These are phyloP conservation scores for Drosophila kohkoa DNA, from an alignment of 1,140 invertebrate genomes.

Conservation along the genomic window DNA sequence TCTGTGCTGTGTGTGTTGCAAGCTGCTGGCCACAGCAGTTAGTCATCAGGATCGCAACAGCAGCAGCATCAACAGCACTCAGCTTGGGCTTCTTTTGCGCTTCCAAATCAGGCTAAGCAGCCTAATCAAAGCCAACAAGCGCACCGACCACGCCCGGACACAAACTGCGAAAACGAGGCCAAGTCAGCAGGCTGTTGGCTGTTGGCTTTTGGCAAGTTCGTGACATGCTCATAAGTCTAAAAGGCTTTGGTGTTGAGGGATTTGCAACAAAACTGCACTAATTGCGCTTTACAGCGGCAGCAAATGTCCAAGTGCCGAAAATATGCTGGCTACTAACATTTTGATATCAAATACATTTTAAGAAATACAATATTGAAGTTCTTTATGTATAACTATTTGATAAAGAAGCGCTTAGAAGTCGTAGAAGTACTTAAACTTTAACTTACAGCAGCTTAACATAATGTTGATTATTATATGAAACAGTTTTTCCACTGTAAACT, in stretches of 20 bases:
- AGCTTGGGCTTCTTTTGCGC: slow-evolving; percentile 13
- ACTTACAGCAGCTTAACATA: no score
- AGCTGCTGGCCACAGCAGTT: slow-evolving; percentile 21
- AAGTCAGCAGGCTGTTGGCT: neutral
- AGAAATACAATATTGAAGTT: no score
- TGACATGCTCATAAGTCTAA: slow-evolving; percentile 4
- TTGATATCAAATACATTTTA: no score
- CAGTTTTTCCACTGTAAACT: no score
- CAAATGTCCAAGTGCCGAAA: neutral
- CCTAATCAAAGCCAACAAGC: slow-evolving; percentile 27
- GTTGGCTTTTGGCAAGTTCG: neutral
- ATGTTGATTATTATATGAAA: no score
- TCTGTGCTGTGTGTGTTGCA: neutral
- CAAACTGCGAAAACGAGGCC: neutral
- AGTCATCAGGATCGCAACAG: slow-evolving; percentile 32
- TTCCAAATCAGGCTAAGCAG: slow-evolving; percentile 40
- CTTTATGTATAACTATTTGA: no score
- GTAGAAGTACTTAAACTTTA: no score
- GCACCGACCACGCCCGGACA: slow-evolving; percentile 1
- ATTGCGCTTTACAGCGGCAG: neutral
- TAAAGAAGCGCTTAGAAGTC: no score
- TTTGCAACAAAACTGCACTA: neutral
- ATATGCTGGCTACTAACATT: neutral
- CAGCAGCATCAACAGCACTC: neutral
- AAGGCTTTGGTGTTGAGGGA: neutral